Conservation (phyloP, 2,113 vertebrate genomes). For the Perca schrenkii region DNA sequence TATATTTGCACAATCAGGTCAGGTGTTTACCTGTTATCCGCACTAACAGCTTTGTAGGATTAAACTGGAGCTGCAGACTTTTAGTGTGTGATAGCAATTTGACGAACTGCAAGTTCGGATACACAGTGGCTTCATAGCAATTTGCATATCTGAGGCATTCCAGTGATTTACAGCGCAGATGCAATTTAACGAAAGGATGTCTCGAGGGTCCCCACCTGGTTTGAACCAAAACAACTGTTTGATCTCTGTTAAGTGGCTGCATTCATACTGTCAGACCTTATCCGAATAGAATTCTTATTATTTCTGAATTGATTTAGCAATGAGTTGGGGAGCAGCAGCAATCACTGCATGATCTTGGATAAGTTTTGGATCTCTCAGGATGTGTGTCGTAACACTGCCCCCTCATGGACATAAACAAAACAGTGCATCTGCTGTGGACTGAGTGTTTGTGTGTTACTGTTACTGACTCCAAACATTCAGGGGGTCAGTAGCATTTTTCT, state of each 20-base stretch:
- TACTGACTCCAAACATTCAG: slow-evolving; percentile 17
- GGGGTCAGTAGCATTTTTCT: slow-evolving; percentile 28
- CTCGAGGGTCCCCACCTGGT: slow-evolving; percentile 79
- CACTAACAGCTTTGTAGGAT: slow-evolving; percentile 17
- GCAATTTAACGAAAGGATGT: slow-evolving; percentile 79
- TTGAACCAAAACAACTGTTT: slow-evolving; percentile 71
- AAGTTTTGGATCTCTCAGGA: slow-evolving; percentile 9
- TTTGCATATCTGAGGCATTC: slow-evolving; percentile 74
- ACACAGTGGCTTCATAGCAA: slow-evolving; percentile 29
- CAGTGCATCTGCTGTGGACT: not conserved
- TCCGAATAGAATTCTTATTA: slow-evolving; percentile 72
- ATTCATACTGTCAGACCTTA: slow-evolving; percentile 62
- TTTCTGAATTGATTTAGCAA: slow-evolving; percentile 63
- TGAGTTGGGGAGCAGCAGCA: slow-evolving; percentile 46
- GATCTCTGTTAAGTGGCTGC: slow-evolving; percentile 71
- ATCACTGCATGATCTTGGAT: slow-evolving; percentile 61
- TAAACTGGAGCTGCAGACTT: slow-evolving; percentile 58
- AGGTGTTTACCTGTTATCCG: slow-evolving; percentile 44
- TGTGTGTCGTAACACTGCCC: slow-evolving; percentile 75
- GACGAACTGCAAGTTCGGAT: slow-evolving; percentile 47
- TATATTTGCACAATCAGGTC: slow-evolving; percentile 27
- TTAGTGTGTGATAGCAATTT: slow-evolving; percentile 21
- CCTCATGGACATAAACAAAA: slow-evolving; percentile 44
- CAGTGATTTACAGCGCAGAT: slow-evolving; percentile 72
- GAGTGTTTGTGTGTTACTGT: slow-evolving; percentile 3